Conservation (phyloP, 2,113 vertebrate species). For the Antennarius striatus region DNA sequence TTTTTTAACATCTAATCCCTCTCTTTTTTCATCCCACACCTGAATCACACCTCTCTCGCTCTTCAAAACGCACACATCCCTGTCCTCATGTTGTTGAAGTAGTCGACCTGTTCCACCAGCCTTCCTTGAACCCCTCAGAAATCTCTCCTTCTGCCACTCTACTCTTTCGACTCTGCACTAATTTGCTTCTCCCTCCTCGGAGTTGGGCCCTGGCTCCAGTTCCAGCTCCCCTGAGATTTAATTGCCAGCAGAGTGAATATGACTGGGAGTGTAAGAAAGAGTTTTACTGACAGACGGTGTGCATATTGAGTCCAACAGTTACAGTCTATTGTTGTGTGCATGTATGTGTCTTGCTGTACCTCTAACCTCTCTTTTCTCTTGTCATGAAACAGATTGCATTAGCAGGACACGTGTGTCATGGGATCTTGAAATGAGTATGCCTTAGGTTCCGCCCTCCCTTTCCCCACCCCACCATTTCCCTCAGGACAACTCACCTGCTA, state of each 20-base stretch:
- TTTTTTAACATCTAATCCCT: conserved; percentile 33
- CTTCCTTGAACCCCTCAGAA: conserved; percentile 12
- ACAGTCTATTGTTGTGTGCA: conserved; percentile 2
- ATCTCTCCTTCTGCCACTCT: conserved; percentile 40
- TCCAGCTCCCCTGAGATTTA: conserved; percentile 54
- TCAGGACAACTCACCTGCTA: conserved; percentile 60
- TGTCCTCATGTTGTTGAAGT: conserved; percentile 4
- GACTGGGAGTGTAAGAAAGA: not conserved
- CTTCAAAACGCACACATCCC: conserved; percentile 15
- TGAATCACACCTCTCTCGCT: conserved; percentile 37
- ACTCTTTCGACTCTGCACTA: conserved; percentile 62
- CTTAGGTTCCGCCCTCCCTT: conserved; percentile 43
- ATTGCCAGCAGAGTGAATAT: conserved; percentile 57
- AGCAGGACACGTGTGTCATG: conserved; percentile 40
- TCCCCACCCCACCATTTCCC: conserved; percentile 44
- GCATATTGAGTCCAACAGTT: conserved; percentile 9
- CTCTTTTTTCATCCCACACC: conserved; percentile 26
- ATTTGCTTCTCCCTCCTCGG: conserved; percentile 62
- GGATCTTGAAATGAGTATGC: conserved; percentile 56
- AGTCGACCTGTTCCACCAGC: conserved; percentile 20
- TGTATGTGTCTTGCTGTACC: conserved; percentile 2
- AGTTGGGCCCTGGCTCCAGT: conserved; percentile 50
- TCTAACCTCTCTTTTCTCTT: conserved; percentile 9
- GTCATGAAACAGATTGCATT: conserved; percentile 64
- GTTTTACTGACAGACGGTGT: conserved; percentile 2